These are phyloP conservation scores for Scolopax bukidnonensis DNA, from an alignment of 2,797 vertebrate genomes.

Conservation along the genomic window DNA sequence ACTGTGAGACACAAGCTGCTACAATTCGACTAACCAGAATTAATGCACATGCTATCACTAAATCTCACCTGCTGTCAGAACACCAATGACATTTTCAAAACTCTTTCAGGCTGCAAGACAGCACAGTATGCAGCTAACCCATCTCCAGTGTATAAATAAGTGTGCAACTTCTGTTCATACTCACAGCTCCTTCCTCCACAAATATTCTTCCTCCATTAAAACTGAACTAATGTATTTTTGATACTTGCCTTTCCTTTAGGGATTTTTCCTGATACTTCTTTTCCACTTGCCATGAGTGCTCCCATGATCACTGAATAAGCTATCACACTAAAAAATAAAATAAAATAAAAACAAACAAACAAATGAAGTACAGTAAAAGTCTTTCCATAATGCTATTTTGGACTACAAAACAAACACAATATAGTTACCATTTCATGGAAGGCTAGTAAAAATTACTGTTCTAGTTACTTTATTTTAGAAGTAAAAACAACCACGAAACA, in stretches of 20 bases:
- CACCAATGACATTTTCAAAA: background rate
- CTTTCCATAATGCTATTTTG: background rate
- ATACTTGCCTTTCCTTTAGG: slow-evolving; percentile 92
- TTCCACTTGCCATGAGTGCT: slow-evolving; percentile 95
- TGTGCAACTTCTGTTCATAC: background rate
- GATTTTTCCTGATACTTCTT: slow-evolving; percentile 93
- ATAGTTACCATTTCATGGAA: background rate
- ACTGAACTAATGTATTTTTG: background rate
- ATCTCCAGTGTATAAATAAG: background rate
- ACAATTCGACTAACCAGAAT: background rate
- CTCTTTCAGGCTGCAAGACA: background rate
- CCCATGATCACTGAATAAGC: slow-evolving; percentile 98
- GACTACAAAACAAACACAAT: background rate
- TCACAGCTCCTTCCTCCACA: background rate
- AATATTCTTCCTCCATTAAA: background rate
- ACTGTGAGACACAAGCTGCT: background rate
- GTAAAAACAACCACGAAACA: background rate
- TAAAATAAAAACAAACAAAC: background rate
- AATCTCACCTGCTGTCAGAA: background rate
- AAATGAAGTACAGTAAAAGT: background rate
- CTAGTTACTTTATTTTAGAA: background rate
- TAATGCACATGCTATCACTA: background rate
- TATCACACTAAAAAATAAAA: slow-evolving; percentile 84
- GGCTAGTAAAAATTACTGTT: background rate
- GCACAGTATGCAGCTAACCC: background rate